Evolutionary conservation across 2,888 invertebrate species (phyloP).

Genomic region (Eurois occulta): DNA sequence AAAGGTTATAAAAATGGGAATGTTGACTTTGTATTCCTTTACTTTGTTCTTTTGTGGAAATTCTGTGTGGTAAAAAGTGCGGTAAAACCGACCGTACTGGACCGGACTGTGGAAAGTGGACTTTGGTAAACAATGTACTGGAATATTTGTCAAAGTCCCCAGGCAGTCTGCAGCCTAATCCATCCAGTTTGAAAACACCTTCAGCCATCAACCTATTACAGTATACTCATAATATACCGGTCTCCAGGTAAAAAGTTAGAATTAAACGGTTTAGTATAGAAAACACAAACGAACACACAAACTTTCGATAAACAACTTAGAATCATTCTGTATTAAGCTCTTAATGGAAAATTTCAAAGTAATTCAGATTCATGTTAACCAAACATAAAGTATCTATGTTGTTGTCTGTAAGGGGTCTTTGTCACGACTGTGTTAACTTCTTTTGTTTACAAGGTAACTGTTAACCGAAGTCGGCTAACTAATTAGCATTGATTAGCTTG

Average conservation of each 20-base stretch:
- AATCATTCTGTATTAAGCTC: not conserved
- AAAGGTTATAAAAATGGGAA: slow-evolving; percentile 48
- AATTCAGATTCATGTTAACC: not conserved
- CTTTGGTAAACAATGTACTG: not conserved
- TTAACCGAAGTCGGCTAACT: slow-evolving; percentile 35
- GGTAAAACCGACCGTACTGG: not conserved
- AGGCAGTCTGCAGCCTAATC: not conserved
- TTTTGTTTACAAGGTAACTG: slow-evolving; percentile 50
- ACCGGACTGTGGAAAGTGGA: not conserved
- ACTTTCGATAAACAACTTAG: not conserved
- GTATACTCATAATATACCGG: not conserved
- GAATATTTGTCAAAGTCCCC: not conserved
- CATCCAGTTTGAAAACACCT: not conserved
- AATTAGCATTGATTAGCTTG: slow-evolving; percentile 47
- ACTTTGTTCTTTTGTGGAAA: slow-evolving; percentile 34
- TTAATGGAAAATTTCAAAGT: not conserved
- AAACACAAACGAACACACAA: not conserved
- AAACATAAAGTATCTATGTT: not conserved
- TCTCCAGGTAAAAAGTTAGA: not conserved
- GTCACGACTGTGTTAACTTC: slow-evolving; percentile 25
- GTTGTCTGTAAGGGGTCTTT: slow-evolving; percentile 13
- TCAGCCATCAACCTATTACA: too few relatives aligned
- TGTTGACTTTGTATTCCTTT: not conserved
- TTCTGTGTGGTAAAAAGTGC: not conserved
- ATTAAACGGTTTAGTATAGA: not conserved